A percentile compares a stretch with the other conserved stretches of the same genome.
phyloP scores from a whole-genome alignment of 2,888 invertebrate species.

The Nasonovia ribisnigri region DNA sequence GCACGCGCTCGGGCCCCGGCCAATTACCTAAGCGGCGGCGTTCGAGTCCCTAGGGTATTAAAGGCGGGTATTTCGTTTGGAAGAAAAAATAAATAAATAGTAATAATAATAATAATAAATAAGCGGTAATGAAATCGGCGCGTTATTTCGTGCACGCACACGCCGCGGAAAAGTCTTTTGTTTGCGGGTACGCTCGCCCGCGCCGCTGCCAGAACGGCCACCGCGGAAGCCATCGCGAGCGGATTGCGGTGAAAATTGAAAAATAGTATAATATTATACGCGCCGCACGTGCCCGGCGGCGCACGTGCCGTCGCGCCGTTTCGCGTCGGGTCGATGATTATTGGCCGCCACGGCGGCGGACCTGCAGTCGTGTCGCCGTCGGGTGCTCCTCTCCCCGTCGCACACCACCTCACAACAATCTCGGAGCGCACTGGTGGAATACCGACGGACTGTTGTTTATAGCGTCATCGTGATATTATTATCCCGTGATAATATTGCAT shows the following conservation, averaged over 20 bases:
- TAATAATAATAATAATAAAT: background rate
- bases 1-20: background rate
- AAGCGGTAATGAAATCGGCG: conserved; percentile 12
- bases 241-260: conserved; percentile 43
- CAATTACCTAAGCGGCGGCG: conserved; percentile 31
- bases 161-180: background rate
- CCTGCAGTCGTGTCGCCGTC: background rate
- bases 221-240: conserved; percentile 18
- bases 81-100: conserved; percentile 3
- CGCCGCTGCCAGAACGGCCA: background rate
- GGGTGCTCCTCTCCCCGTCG: background rate
- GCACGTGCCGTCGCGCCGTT: conserved; percentile 36
- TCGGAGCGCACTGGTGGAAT: background rate
- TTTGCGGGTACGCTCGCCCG: background rate
- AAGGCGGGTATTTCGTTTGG: background rate
- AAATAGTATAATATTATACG: conserved; percentile 2
- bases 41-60: conserved; percentile 20
- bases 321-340: conserved; percentile 30
- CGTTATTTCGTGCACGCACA: background rate
- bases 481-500: background rate
- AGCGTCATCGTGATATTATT: background rate
- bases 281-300: conserved; percentile 14
- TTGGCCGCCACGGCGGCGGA: background rate
- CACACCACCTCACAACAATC: background rate
- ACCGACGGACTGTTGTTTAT: background rate